phyloP scores from a whole-genome alignment of 1,140 invertebrate genomes.

The Drosophila quadrilineata region DNA sequence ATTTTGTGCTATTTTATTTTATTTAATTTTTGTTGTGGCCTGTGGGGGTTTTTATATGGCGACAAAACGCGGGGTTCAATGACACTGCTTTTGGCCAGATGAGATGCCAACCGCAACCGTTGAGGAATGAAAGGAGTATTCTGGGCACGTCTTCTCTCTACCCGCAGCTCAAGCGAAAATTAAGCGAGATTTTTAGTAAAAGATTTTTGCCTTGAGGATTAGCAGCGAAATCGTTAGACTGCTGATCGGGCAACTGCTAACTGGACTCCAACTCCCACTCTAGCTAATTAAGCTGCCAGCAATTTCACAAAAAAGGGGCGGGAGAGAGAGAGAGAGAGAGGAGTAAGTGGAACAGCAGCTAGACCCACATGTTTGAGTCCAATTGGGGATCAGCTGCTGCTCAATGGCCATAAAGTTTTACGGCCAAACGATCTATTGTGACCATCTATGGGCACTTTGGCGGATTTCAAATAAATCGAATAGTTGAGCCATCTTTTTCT shows the following conservation, averaged over 20 bases:
- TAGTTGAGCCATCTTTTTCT: too few relatives aligned
- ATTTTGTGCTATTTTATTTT: conserved; percentile 25
- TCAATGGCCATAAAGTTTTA: conserved; percentile 63
- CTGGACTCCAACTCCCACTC: neutral
- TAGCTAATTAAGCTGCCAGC: conserved; percentile 30
- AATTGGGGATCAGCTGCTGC: conserved; percentile 45
- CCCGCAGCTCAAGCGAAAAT: conserved; percentile 44
- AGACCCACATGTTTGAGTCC: conserved; percentile 30
- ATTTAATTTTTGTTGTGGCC: conserved; percentile 20
- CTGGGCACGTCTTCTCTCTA: too few relatives aligned
- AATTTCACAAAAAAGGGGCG: conserved; percentile 3
- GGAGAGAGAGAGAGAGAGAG: neutral
- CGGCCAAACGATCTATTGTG: conserved; percentile 40
- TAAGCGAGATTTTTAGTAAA: neutral
- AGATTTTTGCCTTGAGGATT: too few relatives aligned
- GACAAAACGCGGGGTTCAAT: conserved; percentile 57
- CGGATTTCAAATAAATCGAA: too few relatives aligned
- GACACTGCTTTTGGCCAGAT: conserved; percentile 54
- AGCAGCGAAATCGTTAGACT: too few relatives aligned
- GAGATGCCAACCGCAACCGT: conserved; percentile 50
- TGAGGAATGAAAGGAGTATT: too few relatives aligned
- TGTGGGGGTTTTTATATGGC: conserved; percentile 50
- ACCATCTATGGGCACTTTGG: conserved; percentile 54
- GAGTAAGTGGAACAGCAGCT: too few relatives aligned
- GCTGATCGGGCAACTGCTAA: too few relatives aligned